Evolutionary conservation across 2,888 invertebrate species (phyloP).

Genomic region (Gari tellinella): DNA sequence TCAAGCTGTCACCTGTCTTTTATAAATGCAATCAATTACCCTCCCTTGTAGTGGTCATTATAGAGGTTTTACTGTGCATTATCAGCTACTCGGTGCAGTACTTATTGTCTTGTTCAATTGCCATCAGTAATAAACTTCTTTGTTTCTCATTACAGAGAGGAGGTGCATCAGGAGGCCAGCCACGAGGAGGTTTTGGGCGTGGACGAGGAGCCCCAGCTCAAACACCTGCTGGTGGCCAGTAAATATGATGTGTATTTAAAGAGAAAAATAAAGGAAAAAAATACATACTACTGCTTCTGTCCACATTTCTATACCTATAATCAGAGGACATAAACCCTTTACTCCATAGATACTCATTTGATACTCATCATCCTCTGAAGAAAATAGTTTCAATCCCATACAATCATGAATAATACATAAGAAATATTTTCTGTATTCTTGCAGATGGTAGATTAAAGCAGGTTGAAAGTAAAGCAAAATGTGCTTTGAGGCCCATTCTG

Average conservation of each 20-base stretch:
- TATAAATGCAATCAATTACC: background rate
- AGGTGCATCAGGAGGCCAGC: constrained; percentile 40
- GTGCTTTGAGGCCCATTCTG: no score
- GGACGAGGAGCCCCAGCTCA: constrained; percentile 69
- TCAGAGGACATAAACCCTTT: no score
- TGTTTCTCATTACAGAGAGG: constrained; percentile 78
- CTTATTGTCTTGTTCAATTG: background rate
- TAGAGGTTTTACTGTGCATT: background rate
- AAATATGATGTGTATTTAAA: constrained; percentile 19
- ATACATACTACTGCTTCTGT: constrained; percentile 2
- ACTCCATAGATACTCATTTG: no score
- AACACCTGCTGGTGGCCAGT: constrained; percentile 31
- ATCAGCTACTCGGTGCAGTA: background rate
- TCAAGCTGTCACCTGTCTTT: no score
- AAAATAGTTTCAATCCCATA: no score
- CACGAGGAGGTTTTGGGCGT: constrained; percentile 77
- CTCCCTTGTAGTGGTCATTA: background rate
- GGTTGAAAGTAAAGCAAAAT: no score
- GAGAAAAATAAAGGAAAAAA: constrained; percentile 45
- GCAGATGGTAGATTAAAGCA: no score
- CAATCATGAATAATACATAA: no score
- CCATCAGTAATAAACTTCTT: background rate
- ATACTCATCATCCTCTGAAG: no score
- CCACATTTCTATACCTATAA: no score
- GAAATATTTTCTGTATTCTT: no score